Conservation (phyloP, 2,797 vertebrate species). For the Cottoperca gobio region DNA sequence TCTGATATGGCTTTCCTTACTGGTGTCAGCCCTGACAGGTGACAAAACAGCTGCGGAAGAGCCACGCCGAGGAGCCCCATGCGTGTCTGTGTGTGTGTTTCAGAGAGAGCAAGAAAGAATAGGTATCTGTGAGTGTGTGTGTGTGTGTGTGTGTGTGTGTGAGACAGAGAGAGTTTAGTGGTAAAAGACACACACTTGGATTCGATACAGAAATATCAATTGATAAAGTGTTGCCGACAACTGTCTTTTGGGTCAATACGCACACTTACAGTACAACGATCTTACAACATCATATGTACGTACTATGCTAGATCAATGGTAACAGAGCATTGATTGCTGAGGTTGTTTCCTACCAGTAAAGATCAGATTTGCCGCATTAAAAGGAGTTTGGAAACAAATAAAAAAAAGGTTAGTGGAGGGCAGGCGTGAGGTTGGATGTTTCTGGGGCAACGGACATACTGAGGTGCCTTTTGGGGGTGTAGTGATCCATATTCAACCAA, state of each 20-base stretch:
- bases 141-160: not conserved
- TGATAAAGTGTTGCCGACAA: not conserved
- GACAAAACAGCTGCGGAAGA: constrained; percentile 69
- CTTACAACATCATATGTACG: not conserved
- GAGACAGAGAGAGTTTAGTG: not conserved
- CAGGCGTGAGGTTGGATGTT: constrained; percentile 61
- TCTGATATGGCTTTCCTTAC: constrained; percentile 53
- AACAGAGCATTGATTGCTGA: constrained; percentile 2
- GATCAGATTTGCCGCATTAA: not conserved
- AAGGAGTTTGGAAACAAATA: not conserved
- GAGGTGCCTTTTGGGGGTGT: constrained; percentile 41
- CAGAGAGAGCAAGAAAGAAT: not conserved
- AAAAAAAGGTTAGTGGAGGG: constrained; percentile 35
- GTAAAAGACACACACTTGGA: not conserved
- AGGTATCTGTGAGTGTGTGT: not conserved
- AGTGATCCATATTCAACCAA: constrained; percentile 49
- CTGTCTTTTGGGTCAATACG: not conserved
- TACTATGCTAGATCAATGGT: not conserved
- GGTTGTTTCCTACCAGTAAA: too few relatives aligned
- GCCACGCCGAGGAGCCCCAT: constrained; percentile 22
- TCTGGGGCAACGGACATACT: constrained; percentile 45
- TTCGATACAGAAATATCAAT: not conserved
- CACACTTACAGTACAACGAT: not conserved
- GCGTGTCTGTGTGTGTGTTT: constrained; percentile 19
- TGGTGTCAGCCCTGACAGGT: constrained; percentile 68